Conservation (phyloP, 2,888 invertebrate genomes). For the Perdita meconis region DNA sequence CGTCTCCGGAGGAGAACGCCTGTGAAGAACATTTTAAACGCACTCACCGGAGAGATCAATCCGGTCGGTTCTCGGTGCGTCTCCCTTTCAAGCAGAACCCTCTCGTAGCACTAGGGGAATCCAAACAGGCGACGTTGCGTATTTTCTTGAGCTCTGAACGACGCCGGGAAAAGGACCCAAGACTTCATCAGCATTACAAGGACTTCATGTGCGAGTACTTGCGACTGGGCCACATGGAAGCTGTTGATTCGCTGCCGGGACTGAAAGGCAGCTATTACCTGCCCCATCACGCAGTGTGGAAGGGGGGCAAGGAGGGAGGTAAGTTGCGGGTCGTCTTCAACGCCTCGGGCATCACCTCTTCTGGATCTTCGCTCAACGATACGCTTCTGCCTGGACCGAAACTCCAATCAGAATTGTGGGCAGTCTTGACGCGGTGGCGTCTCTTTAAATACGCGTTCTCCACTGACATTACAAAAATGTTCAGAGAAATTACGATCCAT, state of each 20-base stretch:
- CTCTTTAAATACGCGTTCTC: background rate
- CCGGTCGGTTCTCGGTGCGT: background rate
- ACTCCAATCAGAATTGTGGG: background rate
- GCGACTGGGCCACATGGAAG: background rate
- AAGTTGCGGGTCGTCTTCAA: background rate
- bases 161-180: background rate
- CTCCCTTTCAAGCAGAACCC: background rate
- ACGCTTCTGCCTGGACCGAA: background rate
- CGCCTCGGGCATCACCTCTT: background rate
- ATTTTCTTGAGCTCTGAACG: background rate
- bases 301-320: background rate
- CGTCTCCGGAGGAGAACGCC: background rate
- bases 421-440: background rate
- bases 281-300: slow-evolving; percentile 1
- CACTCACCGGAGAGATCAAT: background rate
- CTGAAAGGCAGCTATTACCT: background rate
- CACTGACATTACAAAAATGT: slow-evolving; percentile 3
- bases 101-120: background rate
- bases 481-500: background rate
- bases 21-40: background rate
- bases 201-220: background rate
- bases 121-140: background rate
- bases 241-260: background rate
- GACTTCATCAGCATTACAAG: background rate
- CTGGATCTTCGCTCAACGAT: background rate